Percentiles rank a stretch among this genome's conserved stretches.
Conservation (phyloP, 2,888 invertebrate genomes). For the Heteromyza rotundicornis region DNA sequence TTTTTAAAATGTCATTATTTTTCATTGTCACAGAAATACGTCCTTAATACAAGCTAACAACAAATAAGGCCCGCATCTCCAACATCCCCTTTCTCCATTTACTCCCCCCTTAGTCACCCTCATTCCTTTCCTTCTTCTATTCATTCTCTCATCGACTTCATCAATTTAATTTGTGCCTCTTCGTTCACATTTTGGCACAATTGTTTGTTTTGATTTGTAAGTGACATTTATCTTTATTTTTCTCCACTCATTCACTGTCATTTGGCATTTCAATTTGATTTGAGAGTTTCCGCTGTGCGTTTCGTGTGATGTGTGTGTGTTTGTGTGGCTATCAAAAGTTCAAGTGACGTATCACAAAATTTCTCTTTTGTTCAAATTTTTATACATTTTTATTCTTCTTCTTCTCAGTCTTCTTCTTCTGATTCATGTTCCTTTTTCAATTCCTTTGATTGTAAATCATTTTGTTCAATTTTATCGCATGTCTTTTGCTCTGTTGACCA, state of each 20-base stretch:
- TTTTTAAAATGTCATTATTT: neutral
- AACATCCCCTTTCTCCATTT: no score
- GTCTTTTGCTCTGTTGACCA: neutral
- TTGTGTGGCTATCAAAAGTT: no score
- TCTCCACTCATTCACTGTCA: neutral
- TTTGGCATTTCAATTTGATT: no score
- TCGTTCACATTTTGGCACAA: neutral
- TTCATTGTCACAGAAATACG: neutral
- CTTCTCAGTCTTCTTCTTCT: no score
- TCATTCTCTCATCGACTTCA: neutral
- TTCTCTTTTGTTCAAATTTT: neutral
- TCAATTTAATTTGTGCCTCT: conserved; percentile 1
- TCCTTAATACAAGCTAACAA: no score
- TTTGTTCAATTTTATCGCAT: neutral
- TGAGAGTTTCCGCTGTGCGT: no score
- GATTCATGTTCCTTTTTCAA: no score
- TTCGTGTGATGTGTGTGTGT: no score
- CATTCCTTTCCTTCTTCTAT: no score
- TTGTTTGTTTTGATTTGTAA: conserved; percentile 2
- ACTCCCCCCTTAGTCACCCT: neutral
- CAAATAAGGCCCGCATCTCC: no score
- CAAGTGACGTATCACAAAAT: no score
- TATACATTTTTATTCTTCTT: neutral
- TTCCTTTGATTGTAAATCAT: neutral
- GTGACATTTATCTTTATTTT: neutral